These are phyloP conservation scores for Vipera ursinii DNA, from an alignment of 2,797 vertebrate genomes.

Conservation along the genomic window DNA sequence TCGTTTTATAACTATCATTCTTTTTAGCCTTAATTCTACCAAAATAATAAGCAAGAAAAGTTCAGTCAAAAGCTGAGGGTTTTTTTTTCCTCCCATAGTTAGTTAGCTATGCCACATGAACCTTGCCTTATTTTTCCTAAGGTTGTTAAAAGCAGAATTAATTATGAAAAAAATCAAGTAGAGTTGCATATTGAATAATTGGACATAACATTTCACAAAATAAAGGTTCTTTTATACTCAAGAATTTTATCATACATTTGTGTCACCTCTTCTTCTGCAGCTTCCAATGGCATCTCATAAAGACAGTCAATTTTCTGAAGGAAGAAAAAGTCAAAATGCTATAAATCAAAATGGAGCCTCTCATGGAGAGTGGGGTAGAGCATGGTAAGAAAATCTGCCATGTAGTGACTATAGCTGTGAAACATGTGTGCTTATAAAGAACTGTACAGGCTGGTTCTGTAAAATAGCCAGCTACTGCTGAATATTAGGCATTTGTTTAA, in stretches of 20 bases:
- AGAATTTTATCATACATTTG: not conserved
- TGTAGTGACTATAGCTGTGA: not conserved
- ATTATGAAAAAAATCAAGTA: not conserved
- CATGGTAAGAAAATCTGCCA: constrained; percentile 80
- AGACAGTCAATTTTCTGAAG: constrained; percentile 66
- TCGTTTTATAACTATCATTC: not conserved
- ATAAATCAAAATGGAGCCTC: constrained; percentile 33
- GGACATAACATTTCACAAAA: not conserved
- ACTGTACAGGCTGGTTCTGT: no score
- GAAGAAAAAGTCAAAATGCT: constrained; percentile 61
- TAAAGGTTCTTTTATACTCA: not conserved
- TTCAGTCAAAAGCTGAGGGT: not conserved
- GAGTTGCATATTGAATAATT: not conserved
- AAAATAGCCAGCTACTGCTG: not conserved
- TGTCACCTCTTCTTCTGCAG: not conserved
- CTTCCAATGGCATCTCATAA: constrained; percentile 13
- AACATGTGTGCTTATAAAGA: not conserved
- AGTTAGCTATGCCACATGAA: not conserved
- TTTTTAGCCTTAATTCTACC: not conserved
- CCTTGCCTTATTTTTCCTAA: not conserved
- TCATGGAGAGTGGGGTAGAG: constrained; percentile 88
- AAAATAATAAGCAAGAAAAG: not conserved
- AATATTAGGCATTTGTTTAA: not conserved
- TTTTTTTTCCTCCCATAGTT: not conserved
- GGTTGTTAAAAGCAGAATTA: not conserved